Evolutionary conservation across 2,888 invertebrate species (phyloP).

Genomic region (Apodemia mormo): DNA sequence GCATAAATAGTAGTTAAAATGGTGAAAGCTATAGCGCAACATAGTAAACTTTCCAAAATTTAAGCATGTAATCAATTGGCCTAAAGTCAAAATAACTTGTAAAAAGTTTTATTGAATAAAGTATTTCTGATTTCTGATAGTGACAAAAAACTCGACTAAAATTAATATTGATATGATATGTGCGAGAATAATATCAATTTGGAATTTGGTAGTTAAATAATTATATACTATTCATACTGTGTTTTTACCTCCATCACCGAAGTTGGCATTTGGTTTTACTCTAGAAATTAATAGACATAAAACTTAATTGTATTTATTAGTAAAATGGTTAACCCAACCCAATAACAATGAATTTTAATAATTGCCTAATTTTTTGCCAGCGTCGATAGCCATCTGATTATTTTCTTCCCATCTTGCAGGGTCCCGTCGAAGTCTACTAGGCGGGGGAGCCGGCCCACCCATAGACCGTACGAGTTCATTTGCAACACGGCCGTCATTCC

Average conservation of each 20-base stretch:
- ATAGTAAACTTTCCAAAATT: too few species aligned
- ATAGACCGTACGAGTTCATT: slow-evolving; percentile 93
- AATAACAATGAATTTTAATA: neutral
- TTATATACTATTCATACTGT: neutral
- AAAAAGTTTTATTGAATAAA: too few species aligned
- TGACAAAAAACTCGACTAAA: too few species aligned
- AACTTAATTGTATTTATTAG: neutral
- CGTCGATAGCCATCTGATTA: slow-evolving; percentile 88
- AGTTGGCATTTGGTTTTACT: neutral
- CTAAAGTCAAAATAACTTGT: too few species aligned
- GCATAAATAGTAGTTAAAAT: too few species aligned
- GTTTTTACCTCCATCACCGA: neutral
- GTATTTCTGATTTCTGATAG: too few species aligned
- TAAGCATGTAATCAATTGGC: too few species aligned
- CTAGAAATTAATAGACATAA: slow-evolving; percentile 9
- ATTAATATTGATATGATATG: too few species aligned
- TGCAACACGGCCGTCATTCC: slow-evolving; percentile 96
- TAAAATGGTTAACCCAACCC: neutral
- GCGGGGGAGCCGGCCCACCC: slow-evolving; percentile 92
- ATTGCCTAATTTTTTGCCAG: slow-evolving; percentile 84
- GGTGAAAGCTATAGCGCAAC: too few species aligned
- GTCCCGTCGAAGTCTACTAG: slow-evolving; percentile 89
- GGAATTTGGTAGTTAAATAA: neutral
- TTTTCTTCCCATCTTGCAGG: slow-evolving; percentile 91
- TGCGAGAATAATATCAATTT: too few species aligned